These are phyloP conservation scores for Mycalesis mineus DNA, from an alignment of 2,888 invertebrate genomes.

Conservation along the genomic window DNA sequence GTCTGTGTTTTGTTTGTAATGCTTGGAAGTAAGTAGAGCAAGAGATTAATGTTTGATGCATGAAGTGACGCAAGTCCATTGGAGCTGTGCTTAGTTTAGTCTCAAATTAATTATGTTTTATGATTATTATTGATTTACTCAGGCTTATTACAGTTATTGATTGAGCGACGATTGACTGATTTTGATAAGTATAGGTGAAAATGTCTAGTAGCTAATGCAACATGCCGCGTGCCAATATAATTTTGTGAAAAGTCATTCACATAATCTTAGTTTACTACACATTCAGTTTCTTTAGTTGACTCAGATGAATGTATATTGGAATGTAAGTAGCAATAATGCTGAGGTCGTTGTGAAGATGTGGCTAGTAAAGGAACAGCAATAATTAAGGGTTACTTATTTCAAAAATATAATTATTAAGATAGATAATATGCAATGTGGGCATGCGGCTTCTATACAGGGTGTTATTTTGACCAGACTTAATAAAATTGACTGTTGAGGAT, in stretches of 20 bases:
- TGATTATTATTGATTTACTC: constrained; percentile 50
- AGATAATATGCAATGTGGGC: constrained; percentile 34
- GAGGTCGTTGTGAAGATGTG: constrained; percentile 38
- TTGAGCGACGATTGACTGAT: constrained; percentile 62
- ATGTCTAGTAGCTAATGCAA: constrained; percentile 41
- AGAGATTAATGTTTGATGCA: constrained; percentile 48
- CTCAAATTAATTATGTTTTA: constrained; percentile 63
- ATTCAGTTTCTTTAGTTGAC: background rate
- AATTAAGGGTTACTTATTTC: constrained; percentile 29
- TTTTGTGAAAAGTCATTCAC: constrained; percentile 24
- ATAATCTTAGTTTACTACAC: background rate
- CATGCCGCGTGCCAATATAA: constrained; percentile 62
- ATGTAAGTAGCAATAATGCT: constrained; percentile 45
- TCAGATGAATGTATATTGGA: constrained; percentile 24
- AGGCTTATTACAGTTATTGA: constrained; percentile 48
- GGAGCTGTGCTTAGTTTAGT: constrained; percentile 72
- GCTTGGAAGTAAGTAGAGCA: constrained; percentile 54
- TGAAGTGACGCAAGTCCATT: constrained; percentile 54
- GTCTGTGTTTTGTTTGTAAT: constrained; percentile 70
- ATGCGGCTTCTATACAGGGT: constrained; percentile 31
- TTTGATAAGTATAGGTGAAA: constrained; percentile 54
- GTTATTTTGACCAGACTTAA: background rate
- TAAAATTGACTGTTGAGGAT: no score
- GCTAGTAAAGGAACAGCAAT: constrained; percentile 43
- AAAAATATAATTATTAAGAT: constrained; percentile 23